These are phyloP conservation scores for Crotalus helleri DNA, from an alignment of 2,113 vertebrate genomes.

Conservation along the genomic window DNA sequence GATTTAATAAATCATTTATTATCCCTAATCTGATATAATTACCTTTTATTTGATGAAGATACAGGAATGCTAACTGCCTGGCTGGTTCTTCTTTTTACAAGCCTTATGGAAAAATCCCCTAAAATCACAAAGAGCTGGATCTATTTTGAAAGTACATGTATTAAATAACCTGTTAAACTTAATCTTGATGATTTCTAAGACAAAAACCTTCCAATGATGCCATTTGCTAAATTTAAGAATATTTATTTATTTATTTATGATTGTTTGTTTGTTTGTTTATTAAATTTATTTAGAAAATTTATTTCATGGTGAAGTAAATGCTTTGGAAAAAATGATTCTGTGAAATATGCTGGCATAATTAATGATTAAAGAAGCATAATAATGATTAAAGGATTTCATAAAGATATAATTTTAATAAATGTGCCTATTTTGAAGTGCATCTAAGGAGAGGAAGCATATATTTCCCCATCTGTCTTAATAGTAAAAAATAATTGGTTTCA, in stretches of 20 bases:
- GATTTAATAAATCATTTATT: background rate
- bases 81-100: background rate
- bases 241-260: no score
- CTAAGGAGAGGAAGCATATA: background rate
- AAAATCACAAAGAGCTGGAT: background rate
- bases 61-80: background rate
- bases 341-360: background rate
- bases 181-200: slow-evolving; percentile 7
- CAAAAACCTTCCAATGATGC: background rate
- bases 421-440: background rate
- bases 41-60: background rate
- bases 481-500: slow-evolving; percentile 7
- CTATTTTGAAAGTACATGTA: background rate
- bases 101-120: background rate
- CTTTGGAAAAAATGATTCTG: background rate
- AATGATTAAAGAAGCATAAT: background rate
- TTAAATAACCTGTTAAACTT: background rate
- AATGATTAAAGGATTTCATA: slow-evolving; percentile 10
- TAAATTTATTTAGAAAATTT: background rate
- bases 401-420: background rate
- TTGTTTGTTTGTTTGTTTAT: no score
- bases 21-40: background rate
- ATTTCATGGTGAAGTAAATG: background rate
- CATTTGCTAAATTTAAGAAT: accelerated
- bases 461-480: background rate